Percentiles rank a stretch among this genome's conserved stretches.
Evolutionary conservation across 2,888 invertebrate species (phyloP).

Genomic region (Netelia virgata): DNA sequence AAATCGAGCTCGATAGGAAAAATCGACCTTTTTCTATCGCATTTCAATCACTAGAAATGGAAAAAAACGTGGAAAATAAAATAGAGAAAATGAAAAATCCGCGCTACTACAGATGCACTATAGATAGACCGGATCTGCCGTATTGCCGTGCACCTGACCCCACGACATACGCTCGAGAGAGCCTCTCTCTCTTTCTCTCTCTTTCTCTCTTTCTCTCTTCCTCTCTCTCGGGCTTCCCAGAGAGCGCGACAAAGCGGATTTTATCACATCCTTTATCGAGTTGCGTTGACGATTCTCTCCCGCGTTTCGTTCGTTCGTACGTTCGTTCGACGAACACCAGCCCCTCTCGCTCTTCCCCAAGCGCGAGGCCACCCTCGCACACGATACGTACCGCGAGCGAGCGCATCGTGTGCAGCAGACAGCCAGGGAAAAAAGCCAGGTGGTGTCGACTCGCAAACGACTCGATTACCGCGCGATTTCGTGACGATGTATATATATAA

Average conservation of each 20-base stretch:
- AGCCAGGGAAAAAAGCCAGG: conserved; percentile 68
- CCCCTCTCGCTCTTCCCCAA: conserved; percentile 27
- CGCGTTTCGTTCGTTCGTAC: conserved; percentile 45
- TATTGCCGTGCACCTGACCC: conserved; percentile 63
- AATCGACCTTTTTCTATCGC: conserved; percentile 39
- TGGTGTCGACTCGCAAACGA: conserved; percentile 69
- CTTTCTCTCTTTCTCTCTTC: neutral
- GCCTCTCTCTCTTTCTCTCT: too few species aligned
- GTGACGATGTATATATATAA: conserved; percentile 46
- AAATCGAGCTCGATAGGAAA: conserved; percentile 2
- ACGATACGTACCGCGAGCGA: neutral
- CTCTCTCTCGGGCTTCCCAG: neutral
- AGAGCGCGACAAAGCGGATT: conserved; percentile 65
- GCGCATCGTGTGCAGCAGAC: conserved; percentile 60
- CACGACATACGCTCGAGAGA: conserved; percentile 22
- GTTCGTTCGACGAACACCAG: conserved; percentile 41
- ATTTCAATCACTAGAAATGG: conserved; percentile 28
- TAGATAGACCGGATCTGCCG: conserved; percentile 49
- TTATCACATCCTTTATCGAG: conserved; percentile 68
- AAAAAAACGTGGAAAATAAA: conserved; percentile 4
- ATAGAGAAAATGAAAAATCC: conserved; percentile 9
- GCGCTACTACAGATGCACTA: conserved; percentile 12
- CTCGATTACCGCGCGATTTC: conserved; percentile 67
- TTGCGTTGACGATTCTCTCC: conserved; percentile 67
- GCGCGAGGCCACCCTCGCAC: neutral